Conservation (phyloP, 2,888 invertebrate genomes). For the Coelogynopora nodosa region DNA sequence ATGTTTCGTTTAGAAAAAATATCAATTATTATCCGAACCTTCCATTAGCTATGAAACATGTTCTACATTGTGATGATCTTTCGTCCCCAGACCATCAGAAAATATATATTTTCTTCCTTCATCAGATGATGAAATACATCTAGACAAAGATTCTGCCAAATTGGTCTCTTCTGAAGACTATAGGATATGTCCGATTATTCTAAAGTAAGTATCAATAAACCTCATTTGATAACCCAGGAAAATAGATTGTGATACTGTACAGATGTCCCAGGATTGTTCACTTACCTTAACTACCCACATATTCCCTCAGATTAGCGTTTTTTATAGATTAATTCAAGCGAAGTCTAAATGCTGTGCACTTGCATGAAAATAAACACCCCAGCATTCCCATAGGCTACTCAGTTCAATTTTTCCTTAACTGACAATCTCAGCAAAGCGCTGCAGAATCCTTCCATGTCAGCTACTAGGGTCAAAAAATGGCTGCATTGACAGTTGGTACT, state of each 20-base stretch:
- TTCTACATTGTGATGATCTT: neutral
- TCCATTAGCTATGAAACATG: neutral
- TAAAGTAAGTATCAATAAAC: neutral
- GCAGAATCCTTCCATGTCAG: neutral
- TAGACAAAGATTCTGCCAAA: neutral
- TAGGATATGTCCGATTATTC: neutral
- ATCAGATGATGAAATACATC: neutral
- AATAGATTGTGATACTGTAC: neutral
- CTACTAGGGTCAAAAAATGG: neutral
- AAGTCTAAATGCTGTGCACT: neutral
- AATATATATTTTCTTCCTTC: neutral
- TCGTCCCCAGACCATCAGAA: neutral
- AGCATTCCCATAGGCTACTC: neutral
- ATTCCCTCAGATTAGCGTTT: neutral
- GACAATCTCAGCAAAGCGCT: conserved; percentile 20
- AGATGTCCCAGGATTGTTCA: neutral
- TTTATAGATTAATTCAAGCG: neutral
- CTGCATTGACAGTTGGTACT: neutral
- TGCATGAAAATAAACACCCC: neutral
- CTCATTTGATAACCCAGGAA: neutral
- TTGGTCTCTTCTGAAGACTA: too few species aligned
- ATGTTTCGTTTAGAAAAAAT: neutral
- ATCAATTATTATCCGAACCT: neutral
- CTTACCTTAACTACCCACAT: neutral
- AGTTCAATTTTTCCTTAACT: neutral